These are phyloP conservation scores for Falco cherrug DNA, from an alignment of 2,797 vertebrate species.

Conservation along the genomic window DNA sequence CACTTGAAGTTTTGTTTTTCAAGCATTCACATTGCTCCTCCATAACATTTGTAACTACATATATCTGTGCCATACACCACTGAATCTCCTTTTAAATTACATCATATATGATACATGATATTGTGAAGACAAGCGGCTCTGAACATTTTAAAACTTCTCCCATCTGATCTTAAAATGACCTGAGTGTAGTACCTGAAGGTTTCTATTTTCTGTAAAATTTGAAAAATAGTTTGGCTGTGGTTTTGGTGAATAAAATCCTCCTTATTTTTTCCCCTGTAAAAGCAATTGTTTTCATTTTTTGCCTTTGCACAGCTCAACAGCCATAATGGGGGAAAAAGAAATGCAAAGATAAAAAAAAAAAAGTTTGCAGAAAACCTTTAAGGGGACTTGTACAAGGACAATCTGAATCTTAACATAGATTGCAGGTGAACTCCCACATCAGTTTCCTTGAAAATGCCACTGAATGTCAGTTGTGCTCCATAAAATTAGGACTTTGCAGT, in stretches of 20 bases:
- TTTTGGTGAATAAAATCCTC: neutral
- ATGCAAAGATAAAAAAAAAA: neutral
- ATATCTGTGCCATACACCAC: neutral
- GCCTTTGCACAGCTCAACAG: neutral
- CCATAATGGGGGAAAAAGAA: neutral
- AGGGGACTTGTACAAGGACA: slow-evolving; percentile 15
- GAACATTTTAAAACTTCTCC: neutral
- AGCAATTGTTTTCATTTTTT: neutral
- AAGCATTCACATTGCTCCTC: neutral
- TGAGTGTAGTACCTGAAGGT: neutral
- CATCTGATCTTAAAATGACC: neutral
- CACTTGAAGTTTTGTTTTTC: neutral
- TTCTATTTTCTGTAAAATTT: neutral
- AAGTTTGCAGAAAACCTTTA: neutral
- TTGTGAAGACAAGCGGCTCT: neutral
- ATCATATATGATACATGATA: neutral
- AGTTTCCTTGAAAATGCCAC: slow-evolving; percentile 44
- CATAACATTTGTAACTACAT: neutral
- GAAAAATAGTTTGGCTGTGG: neutral
- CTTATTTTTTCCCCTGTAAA: neutral
- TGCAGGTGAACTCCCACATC: slow-evolving; percentile 18
- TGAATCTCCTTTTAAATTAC: neutral
- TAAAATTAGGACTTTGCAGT: slow-evolving; percentile 37
- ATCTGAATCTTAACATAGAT: neutral
- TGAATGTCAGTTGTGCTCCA: slow-evolving; percentile 34